phyloP scores from a whole-genome alignment of 92 coral and sea anemone genomes.

The Siderastrea siderea region DNA sequence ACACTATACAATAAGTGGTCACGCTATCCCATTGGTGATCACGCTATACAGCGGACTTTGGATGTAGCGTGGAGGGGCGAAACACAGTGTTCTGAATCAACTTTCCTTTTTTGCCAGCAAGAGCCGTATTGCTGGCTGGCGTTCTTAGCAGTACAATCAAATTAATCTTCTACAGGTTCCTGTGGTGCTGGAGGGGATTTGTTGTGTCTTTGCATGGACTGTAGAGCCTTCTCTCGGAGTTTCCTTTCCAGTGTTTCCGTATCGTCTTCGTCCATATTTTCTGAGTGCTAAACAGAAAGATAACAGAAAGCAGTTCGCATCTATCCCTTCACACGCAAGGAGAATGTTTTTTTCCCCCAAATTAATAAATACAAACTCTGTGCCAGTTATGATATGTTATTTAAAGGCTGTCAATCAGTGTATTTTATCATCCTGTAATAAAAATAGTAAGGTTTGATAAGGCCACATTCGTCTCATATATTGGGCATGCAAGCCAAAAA shows the following conservation, averaged over 20 bases:
- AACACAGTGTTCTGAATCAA: neutral
- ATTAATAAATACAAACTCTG: too few relatives aligned
- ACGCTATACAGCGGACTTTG: neutral
- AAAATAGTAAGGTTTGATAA: too few relatives aligned
- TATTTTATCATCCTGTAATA: too few relatives aligned
- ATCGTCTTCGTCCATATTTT: conserved; percentile 82
- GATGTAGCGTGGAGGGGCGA: neutral
- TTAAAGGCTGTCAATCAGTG: too few relatives aligned
- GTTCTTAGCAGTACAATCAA: neutral
- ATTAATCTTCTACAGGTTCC: conserved; percentile 31
- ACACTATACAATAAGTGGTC: neutral
- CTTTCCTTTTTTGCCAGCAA: too few relatives aligned
- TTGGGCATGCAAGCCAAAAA: too few relatives aligned
- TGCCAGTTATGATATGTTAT: too few relatives aligned
- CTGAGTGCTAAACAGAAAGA: conserved; percentile 31
- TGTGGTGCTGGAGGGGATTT: conserved; percentile 23
- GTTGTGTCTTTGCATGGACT: conserved; percentile 89
- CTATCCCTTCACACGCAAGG: neutral
- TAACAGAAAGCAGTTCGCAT: neutral
- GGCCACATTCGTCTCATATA: too few relatives aligned
- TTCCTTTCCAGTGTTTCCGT: conserved; percentile 91
- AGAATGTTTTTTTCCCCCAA: too few relatives aligned
- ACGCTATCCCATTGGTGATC: neutral
- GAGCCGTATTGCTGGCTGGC: too few relatives aligned
- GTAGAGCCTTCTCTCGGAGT: conserved; percentile 94